Conservation (phyloP, 1,140 invertebrate genomes). For the Drosophila serrata region DNA sequence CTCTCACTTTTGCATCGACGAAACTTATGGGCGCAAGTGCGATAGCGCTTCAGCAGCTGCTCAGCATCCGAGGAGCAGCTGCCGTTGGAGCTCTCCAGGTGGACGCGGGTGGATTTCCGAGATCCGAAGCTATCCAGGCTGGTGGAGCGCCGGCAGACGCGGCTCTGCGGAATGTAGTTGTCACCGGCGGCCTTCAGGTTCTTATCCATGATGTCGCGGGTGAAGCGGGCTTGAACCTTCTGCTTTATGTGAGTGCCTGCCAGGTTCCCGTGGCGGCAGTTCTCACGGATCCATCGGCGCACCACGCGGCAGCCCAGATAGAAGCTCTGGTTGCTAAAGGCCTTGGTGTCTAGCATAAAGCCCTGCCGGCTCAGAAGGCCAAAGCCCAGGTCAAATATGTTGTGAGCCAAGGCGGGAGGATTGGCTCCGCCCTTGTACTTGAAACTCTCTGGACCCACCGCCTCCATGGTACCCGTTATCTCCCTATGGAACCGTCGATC, state of each 20-base stretch:
- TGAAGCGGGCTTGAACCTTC: conserved; percentile 11
- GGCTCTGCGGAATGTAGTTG: neutral
- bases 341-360: conserved; percentile 19
- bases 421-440: conserved; percentile 13
- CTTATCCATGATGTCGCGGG: conserved; percentile 51
- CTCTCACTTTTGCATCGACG: conserved; percentile 18
- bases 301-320: conserved; percentile 44
- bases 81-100: conserved; percentile 16
- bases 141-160: conserved; percentile 3
- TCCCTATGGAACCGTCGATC: conserved; percentile 62
- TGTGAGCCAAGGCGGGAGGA: neutral
- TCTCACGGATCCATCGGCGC: conserved; percentile 57
- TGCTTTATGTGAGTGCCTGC: conserved; percentile 9
- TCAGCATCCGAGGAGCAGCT: conserved; percentile 22
- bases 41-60: neutral
- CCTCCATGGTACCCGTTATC: neutral
- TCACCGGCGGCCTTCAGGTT: conserved; percentile 25
- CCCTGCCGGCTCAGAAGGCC: conserved; percentile 23
- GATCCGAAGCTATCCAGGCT: conserved; percentile 13
- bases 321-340: neutral
- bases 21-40: neutral
- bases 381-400: conserved; percentile 64
- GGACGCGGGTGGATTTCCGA: conserved; percentile 14
- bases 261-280: conserved; percentile 55
- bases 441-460: conserved; percentile 36